Evolutionary conservation across 2,888 invertebrate genomes (phyloP).

Genomic region (Eremobia ochroleuca): DNA sequence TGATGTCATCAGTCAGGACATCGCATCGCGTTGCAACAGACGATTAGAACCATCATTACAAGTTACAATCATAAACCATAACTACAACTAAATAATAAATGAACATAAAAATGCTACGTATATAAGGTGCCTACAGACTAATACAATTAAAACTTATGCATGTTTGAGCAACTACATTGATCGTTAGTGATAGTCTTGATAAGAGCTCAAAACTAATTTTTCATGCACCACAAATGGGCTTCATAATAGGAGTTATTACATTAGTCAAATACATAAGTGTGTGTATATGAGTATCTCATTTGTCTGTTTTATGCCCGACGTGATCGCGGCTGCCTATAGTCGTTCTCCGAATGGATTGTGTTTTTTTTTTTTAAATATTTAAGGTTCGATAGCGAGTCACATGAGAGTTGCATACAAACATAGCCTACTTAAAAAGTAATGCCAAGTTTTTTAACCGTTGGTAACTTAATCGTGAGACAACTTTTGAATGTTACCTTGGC

Average conservation of each 20-base stretch:
- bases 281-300: constrained; percentile 25
- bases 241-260: constrained; percentile 46
- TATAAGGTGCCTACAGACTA: neutral
- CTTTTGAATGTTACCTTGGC: neutral
- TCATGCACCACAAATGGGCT: constrained; percentile 32
- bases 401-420: constrained; percentile 3
- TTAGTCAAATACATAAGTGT: constrained; percentile 15
- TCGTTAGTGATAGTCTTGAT: constrained; percentile 54
- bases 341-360: constrained; percentile 15
- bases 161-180: constrained; percentile 43
- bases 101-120: constrained; percentile 28
- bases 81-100: neutral
- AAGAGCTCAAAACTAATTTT: constrained; percentile 60
- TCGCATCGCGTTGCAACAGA: neutral
- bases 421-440: neutral
- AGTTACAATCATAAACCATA: neutral
- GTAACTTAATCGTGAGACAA: neutral
- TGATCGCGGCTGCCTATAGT: constrained; percentile 21
- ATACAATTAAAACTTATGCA: neutral
- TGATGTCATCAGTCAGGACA: neutral
- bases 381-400: neutral
- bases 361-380: constrained; percentile 24
- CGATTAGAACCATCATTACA: neutral
- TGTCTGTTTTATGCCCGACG: constrained; percentile 14
- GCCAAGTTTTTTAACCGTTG: neutral